A percentile compares a stretch with the other conserved stretches of the same genome.
Evolutionary conservation across 2,797 vertebrate genomes (phyloP).

Genomic region (Novumbra hubbsi): DNA sequence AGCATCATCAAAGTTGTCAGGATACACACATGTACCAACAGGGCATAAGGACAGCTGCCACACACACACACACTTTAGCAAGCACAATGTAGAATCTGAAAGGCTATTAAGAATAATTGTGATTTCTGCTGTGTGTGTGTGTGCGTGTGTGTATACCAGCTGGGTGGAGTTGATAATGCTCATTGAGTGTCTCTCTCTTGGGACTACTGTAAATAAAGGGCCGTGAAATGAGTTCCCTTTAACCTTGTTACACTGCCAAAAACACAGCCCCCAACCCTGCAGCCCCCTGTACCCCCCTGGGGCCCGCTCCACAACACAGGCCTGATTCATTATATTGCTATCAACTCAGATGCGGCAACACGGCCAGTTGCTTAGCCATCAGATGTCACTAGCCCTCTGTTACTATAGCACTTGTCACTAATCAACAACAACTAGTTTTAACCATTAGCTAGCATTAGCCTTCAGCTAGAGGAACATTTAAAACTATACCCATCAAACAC

Average conservation of each 20-base stretch:
- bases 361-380: background rate
- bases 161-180: constrained; percentile 71
- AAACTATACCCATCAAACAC: no score
- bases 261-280: constrained; percentile 22
- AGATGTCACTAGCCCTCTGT: background rate
- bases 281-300: background rate
- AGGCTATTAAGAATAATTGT: constrained; percentile 3
- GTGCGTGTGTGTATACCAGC: constrained; percentile 55
- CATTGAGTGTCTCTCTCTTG: constrained; percentile 66
- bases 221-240: constrained; percentile 78
- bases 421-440: no score
- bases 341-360: background rate
- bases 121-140: background rate
- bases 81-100: constrained; percentile 7
- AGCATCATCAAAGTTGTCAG: background rate
- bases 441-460: no score
- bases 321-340: background rate
- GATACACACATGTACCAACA: background rate
- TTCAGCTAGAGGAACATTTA: no score
- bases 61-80: background rate
- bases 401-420: no score
- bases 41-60: background rate
- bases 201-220: constrained; percentile 74
- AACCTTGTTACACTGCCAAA: constrained; percentile 58
- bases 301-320: constrained; percentile 46